Percentiles rank a stretch among this genome's conserved stretches.
Evolutionary conservation across 2,888 invertebrate species (phyloP).

Genomic region (Limenitis camilla): DNA sequence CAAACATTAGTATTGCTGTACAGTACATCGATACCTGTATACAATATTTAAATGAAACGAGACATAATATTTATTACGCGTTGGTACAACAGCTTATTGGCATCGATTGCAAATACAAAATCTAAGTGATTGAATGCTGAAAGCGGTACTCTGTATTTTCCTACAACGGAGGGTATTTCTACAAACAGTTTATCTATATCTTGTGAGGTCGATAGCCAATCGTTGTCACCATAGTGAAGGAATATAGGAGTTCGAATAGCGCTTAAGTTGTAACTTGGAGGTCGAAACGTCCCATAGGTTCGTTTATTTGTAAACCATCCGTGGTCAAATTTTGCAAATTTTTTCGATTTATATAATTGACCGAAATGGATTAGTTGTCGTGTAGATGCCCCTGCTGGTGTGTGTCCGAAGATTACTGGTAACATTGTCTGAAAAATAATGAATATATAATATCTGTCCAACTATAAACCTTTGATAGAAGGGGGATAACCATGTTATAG

Average conservation of each 20-base stretch:
- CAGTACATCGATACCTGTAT: no score
- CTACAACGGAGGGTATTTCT: slow-evolving; percentile 56
- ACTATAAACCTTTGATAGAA: background rate
- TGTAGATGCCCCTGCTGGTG: slow-evolving; percentile 68
- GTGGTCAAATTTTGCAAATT: slow-evolving; percentile 69
- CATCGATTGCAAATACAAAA: slow-evolving; percentile 74
- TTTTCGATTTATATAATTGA: slow-evolving; percentile 58
- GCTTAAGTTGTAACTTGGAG: slow-evolving; percentile 66
- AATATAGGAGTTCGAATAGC: slow-evolving; percentile 63
- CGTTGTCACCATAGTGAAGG: slow-evolving; percentile 69
- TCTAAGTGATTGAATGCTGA: slow-evolving; percentile 73
- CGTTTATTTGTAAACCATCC: slow-evolving; percentile 55
- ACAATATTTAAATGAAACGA: slow-evolving; percentile 40
- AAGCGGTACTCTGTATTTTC: slow-evolving; percentile 62
- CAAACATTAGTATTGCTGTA: no score
- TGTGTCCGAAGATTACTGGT: slow-evolving; percentile 64
- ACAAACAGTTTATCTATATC: slow-evolving; percentile 59
- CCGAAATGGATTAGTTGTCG: slow-evolving; percentile 69
- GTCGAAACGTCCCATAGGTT: slow-evolving; percentile 60
- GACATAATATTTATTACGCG: slow-evolving; percentile 61
- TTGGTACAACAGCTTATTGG: slow-evolving; percentile 74
- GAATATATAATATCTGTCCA: background rate
- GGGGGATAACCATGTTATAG: no score
- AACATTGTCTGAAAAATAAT: slow-evolving; percentile 61
- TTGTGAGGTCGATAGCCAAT: slow-evolving; percentile 62